phyloP scores from a whole-genome alignment of 2,797 vertebrate genomes.

The Carduelis carduelis region DNA sequence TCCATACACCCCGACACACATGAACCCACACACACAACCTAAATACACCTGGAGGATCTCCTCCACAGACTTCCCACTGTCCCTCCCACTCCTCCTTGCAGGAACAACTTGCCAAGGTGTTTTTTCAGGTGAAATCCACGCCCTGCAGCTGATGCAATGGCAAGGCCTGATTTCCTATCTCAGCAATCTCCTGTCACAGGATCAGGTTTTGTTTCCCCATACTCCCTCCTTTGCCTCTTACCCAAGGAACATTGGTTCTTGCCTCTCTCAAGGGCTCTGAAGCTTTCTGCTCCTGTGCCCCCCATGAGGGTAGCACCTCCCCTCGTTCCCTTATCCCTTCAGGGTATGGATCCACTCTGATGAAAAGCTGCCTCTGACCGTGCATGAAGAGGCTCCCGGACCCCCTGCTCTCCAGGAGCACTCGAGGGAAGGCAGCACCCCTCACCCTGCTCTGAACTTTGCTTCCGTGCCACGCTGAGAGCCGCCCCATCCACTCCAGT shows the following conservation, averaged over 20 bases:
- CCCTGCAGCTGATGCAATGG: constrained; percentile 64
- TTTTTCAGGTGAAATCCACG: constrained; percentile 66
- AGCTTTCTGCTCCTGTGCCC: neutral
- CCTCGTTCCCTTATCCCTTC: neutral
- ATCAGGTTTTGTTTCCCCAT: constrained; percentile 43
- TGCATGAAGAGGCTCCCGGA: rapidly evolving
- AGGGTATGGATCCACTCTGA: neutral
- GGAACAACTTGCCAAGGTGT: constrained; percentile 46
- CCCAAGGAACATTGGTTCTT: constrained; percentile 5
- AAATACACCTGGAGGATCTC: constrained; percentile 35
- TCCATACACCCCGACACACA: neutral
- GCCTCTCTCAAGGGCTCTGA: neutral
- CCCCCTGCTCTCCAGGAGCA: neutral
- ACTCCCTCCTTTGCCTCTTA: constrained; percentile 35
- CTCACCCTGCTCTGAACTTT: neutral
- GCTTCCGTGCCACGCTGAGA: rapidly evolving
- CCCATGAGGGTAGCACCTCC: neutral
- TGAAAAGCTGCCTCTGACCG: neutral
- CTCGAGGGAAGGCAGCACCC: neutral
- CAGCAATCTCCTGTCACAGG: constrained; percentile 23
- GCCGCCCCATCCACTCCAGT: rapidly evolving
- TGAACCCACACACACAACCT: constrained; percentile 10
- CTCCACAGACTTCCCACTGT: neutral
- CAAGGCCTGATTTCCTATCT: constrained; percentile 37
- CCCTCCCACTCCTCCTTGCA: constrained; percentile 49